Conservation (phyloP, 2,888 invertebrate species). For the Esperia sulphurella region DNA sequence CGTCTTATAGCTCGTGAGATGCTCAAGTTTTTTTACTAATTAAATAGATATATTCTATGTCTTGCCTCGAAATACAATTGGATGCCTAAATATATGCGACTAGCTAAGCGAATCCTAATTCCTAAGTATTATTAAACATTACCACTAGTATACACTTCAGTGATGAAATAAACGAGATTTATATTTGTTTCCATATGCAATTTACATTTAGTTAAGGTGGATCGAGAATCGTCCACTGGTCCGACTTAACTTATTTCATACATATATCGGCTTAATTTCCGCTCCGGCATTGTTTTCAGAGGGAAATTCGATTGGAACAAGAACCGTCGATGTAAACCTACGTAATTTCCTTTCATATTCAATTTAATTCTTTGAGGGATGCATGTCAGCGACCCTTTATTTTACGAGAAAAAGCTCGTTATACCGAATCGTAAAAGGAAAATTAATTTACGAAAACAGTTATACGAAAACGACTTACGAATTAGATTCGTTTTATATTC, state of each 20-base stretch:
- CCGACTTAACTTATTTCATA: constrained; percentile 54
- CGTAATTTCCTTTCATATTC: constrained; percentile 72
- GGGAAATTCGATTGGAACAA: constrained; percentile 66
- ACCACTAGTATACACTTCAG: too few relatives aligned
- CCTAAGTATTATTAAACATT: too few relatives aligned
- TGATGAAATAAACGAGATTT: too few relatives aligned
- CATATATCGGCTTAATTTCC: constrained; percentile 70
- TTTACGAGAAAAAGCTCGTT: constrained; percentile 41
- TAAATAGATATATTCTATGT: too few relatives aligned
- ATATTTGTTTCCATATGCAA: background rate
- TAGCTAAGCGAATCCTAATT: too few relatives aligned
- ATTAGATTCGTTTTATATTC: too few relatives aligned
- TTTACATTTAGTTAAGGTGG: background rate
- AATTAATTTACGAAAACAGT: constrained; percentile 43
- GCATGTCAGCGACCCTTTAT: constrained; percentile 45
- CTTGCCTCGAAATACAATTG: too few relatives aligned
- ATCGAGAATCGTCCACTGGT: constrained; percentile 35
- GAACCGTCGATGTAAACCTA: constrained; percentile 58
- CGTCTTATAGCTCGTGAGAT: too few relatives aligned
- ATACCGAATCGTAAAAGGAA: constrained; percentile 36
- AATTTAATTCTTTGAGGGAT: constrained; percentile 66
- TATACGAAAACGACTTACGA: constrained; percentile 9
- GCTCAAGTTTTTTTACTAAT: too few relatives aligned
- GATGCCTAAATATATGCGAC: too few relatives aligned
- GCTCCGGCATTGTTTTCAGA: constrained; percentile 68